These are phyloP conservation scores for Heterodera carotae DNA, from an alignment of 1,140 invertebrate species.

Conservation along the genomic window DNA sequence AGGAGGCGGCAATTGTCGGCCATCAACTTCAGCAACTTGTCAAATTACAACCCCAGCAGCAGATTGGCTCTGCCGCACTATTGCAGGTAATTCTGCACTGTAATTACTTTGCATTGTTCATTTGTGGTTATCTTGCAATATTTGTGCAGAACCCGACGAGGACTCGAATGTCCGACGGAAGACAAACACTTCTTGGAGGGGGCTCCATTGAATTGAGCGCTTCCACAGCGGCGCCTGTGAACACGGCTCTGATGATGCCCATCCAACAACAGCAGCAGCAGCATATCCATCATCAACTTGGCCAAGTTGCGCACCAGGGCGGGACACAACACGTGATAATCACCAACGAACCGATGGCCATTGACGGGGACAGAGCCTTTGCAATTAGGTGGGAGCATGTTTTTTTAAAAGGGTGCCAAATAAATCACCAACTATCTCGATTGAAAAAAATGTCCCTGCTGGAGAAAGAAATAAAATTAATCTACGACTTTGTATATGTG, in stretches of 20 bases:
- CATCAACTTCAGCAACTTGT: slow-evolving; percentile 30
- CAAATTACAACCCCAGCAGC: slow-evolving; percentile 16
- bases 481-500: no score
- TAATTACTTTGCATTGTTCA: neutral
- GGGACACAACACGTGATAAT: slow-evolving; percentile 37
- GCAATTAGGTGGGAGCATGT: slow-evolving; percentile 24
- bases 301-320: neutral
- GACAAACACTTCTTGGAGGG: neutral
- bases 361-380: slow-evolving; percentile 43
- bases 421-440: neutral
- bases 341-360: slow-evolving; percentile 29
- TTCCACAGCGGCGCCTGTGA: neutral
- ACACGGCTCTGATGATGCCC: slow-evolving; percentile 11
- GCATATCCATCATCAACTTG: slow-evolving; percentile 3
- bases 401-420: no score
- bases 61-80: neutral
- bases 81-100: neutral
- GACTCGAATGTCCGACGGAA: neutral
- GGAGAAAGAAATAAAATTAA: neutral
- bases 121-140: neutral
- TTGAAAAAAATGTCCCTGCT: neutral
- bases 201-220: neutral
- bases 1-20: neutral
- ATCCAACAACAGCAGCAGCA: neutral
- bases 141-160: neutral